Evolutionary conservation across 2,888 invertebrate genomes (phyloP), one percentile per base, ranked within the genome.

Genomic region (Coleophora flavipennella): DNA sequence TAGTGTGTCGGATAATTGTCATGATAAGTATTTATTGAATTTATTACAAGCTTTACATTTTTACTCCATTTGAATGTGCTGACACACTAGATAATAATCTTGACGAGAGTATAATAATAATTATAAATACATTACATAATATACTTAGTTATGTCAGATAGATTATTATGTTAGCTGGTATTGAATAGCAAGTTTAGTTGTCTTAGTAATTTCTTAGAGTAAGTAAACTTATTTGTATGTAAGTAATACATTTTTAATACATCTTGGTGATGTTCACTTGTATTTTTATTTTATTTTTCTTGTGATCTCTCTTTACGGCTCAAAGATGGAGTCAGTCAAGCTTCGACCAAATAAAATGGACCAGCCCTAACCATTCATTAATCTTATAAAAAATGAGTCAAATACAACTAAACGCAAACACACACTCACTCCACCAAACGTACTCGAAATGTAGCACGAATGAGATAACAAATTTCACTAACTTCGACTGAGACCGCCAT

Each of bases 191-290:
- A 70, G 57, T 69, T 73, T 71, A 75, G 69, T 72, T 71, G 62
- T 59, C 57, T 61, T 64, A n/a, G 61, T 62, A 71, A 70, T 65
- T 70, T 61, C 55, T 60, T 76, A 78, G 73, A 62, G 51, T 80
- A 80, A 80, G 72, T 65, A 72, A 79, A 77, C 68, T 56, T 73
- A 76, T 73, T 62, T 77, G 72, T 76, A 75, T 70, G 72, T 81
- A 83, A 83, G 83, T 66, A 81, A 81, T 81, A 80, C 69, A 76
- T 75, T 81, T 79, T 72, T 75, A 76, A 72, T 74, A 20, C 20
- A 13, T 34, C 12, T 8, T 20, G 20, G 20, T 20, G 20, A 20
- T 20, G 20, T 20, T 20, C 6, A 20, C 20, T 20, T 20, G 20
- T 20, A n/a, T n/a, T 20, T 20, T 6, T 20, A 20, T 4, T 20